Percentiles rank a stretch among this genome's conserved stretches.
These are phyloP conservation scores for Nysson spinosus DNA, from an alignment of 2,888 invertebrate genomes.

Conservation along the genomic window DNA sequence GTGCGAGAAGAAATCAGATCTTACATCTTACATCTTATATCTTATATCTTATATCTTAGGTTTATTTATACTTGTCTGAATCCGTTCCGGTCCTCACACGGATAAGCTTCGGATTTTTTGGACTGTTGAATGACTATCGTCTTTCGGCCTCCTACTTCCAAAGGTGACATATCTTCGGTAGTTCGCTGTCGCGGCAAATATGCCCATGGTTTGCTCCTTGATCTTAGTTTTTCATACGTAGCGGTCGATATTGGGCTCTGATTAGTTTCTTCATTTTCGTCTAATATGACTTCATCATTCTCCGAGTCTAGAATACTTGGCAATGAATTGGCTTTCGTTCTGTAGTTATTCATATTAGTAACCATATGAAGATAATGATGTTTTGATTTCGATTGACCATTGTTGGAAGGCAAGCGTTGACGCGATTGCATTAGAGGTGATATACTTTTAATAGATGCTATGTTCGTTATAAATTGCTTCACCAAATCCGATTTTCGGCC, in stretches of 20 bases:
- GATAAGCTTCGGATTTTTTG: constrained; percentile 39
- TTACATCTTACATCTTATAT: not conserved
- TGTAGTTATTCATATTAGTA: constrained; percentile 69
- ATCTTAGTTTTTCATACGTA: constrained; percentile 71
- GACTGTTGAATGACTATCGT: constrained; percentile 35
- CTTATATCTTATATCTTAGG: not conserved
- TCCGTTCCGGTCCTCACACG: constrained; percentile 57
- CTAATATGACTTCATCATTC: constrained; percentile 81
- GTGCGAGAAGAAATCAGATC: too few relatives aligned
- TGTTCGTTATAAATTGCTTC: constrained; percentile 66
- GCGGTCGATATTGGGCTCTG: constrained; percentile 84
- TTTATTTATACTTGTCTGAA: constrained; percentile 52
- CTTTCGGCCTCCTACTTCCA: constrained; percentile 62
- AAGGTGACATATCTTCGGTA: constrained; percentile 73
- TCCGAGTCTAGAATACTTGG: constrained; percentile 91
- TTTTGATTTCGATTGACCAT: constrained; percentile 66
- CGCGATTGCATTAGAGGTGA: constrained; percentile 72
- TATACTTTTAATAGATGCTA: constrained; percentile 64
- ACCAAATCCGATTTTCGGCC: constrained; percentile 82
- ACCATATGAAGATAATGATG: constrained; percentile 75
- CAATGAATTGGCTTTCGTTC: constrained; percentile 85
- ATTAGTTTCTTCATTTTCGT: constrained; percentile 79
- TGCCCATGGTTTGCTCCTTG: constrained; percentile 71
- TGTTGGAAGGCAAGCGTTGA: constrained; percentile 71
- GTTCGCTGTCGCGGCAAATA: constrained; percentile 74